Evolutionary conservation across 1,140 invertebrate genomes (phyloP).

Genomic region (Drosophila lacertosa): DNA sequence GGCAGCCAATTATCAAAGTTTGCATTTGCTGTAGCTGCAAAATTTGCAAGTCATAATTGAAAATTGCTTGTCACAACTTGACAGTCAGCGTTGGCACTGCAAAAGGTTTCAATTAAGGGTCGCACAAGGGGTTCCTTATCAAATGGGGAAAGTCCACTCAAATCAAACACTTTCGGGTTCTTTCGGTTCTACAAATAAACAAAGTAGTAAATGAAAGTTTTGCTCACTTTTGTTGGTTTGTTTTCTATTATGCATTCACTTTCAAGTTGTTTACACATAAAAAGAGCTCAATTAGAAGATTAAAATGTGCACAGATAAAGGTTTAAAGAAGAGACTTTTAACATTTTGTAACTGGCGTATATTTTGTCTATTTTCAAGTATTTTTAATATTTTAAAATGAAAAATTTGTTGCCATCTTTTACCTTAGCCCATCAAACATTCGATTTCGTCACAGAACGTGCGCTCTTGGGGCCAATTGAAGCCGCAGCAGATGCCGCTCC

Average conservation of each 20-base stretch:
- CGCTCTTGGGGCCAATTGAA: neutral
- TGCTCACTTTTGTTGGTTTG: too few species aligned
- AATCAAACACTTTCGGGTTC: neutral
- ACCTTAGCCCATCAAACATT: neutral
- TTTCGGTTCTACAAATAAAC: too few species aligned
- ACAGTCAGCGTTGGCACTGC: slow-evolving; percentile 9
- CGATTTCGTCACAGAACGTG: neutral
- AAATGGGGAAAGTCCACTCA: neutral
- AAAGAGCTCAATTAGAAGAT: too few species aligned
- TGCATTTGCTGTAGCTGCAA: slow-evolving; percentile 18
- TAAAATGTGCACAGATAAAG: too few species aligned
- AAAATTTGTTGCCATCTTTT: neutral
- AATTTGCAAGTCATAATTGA: slow-evolving; percentile 55
- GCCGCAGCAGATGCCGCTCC: neutral
- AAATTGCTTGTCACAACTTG: slow-evolving; percentile 33
- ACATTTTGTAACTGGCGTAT: too few species aligned
- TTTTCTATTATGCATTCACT: too few species aligned
- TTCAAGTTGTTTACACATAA: too few species aligned
- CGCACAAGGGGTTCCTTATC: neutral
- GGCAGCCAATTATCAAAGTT: slow-evolving; percentile 31
- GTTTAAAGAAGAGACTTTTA: too few species aligned
- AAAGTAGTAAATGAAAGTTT: too few species aligned
- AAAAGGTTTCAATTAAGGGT: neutral
- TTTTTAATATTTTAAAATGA: neutral
- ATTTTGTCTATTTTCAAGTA: neutral